Percentiles rank a stretch among this genome's conserved stretches.
Evolutionary conservation across 2,113 vertebrate genomes (phyloP).

Genomic region (human (Homo sapiens)): DNA sequence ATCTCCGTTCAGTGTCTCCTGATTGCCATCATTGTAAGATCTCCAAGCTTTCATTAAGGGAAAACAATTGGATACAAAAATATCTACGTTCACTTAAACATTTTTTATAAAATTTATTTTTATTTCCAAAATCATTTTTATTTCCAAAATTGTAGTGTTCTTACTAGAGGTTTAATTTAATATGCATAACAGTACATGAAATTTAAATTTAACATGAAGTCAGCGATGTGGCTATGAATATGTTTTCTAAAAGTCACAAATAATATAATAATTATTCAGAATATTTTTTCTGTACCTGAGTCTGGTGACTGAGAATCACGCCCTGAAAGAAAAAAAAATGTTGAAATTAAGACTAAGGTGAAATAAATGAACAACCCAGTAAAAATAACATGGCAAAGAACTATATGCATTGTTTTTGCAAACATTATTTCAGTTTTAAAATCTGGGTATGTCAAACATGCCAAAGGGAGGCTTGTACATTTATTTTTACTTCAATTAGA

Average conservation of each 20-base stretch:
- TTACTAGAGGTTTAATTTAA: neutral
- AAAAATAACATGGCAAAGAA: neutral
- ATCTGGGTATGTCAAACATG: neutral
- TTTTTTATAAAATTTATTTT: slow-evolving; percentile 34
- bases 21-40: slow-evolving; percentile 90
- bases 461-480: neutral
- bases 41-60: slow-evolving; percentile 92
- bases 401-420: neutral
- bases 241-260: slow-evolving; percentile 25
- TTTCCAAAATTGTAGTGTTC: slow-evolving; percentile 17
- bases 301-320: slow-evolving; percentile 94
- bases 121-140: slow-evolving; percentile 44
- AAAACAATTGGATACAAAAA: slow-evolving; percentile 77
- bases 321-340: slow-evolving; percentile 85
- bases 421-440: slow-evolving; percentile 56
- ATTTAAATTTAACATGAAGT: neutral
- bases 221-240: neutral
- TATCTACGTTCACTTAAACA: slow-evolving; percentile 63
- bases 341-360: slow-evolving; percentile 49
- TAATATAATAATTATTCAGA: slow-evolving; percentile 31
- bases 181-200: neutral
- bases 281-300: slow-evolving; percentile 88
- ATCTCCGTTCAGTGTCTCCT: slow-evolving; percentile 92
- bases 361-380: neutral
- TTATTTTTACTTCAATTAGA: slow-evolving; percentile 19